phyloP scores from a whole-genome alignment of 92 coral and sea anemone species.

The Plumapathes pennacea region DNA sequence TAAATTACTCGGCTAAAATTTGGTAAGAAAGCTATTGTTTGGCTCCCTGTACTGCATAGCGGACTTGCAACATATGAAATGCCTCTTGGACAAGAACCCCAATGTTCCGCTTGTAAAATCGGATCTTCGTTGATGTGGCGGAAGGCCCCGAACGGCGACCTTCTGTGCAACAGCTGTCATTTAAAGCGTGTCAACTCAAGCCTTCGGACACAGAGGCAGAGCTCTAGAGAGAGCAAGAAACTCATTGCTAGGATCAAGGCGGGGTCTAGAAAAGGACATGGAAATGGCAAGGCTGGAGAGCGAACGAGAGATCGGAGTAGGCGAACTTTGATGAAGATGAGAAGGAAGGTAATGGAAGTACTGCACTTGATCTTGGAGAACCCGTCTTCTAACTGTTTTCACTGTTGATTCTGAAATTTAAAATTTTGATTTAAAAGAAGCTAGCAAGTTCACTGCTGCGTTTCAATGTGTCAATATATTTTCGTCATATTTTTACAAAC shows the following conservation, averaged over 20 bases:
- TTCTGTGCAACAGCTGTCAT: conserved; percentile 98
- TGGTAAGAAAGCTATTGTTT: too few species aligned
- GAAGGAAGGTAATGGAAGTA: conserved; percentile 81
- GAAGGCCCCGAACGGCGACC: conserved; percentile 89
- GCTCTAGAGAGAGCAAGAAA: conserved; percentile 86
- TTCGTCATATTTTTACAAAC: too few species aligned
- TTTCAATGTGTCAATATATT: too few species aligned
- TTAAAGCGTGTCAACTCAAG: conserved; percentile 87
- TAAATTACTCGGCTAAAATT: too few species aligned
- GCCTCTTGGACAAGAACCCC: conserved; percentile 84
- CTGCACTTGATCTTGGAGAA: neutral
- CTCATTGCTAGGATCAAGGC: conserved; percentile 82
- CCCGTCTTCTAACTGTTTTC: neutral
- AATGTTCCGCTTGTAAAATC: conserved; percentile 97
- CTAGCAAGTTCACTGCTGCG: too few species aligned
- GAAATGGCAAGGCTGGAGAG: conserved; percentile 94
- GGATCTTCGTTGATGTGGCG: conserved; percentile 94
- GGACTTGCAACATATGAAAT: too few species aligned
- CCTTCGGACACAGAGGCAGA: conserved; percentile 86
- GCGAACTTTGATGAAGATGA: conserved; percentile 70
- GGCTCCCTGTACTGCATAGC: too few species aligned
- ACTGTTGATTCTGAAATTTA: neutral
- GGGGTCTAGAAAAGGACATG: conserved; percentile 79
- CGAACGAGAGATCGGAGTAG: conserved; percentile 75
- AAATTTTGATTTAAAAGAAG: too few species aligned